Conservation (phyloP, 2,113 vertebrate genomes). For the Macroglossus sobrinus region DNA sequence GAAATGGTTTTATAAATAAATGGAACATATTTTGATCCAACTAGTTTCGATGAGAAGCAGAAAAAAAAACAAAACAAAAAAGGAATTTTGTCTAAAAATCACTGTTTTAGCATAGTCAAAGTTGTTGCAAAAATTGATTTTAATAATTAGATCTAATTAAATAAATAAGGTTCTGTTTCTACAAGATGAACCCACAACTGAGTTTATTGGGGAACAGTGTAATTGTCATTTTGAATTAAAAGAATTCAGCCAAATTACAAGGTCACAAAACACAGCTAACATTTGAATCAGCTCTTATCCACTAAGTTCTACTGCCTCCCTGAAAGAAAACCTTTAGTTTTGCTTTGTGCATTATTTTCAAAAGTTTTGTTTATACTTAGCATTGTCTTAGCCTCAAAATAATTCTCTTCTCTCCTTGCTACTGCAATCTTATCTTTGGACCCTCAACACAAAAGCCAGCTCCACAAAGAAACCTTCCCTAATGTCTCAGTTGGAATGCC, state of each 20-base stretch:
- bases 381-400: background rate
- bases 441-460: background rate
- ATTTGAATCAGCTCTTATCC: background rate
- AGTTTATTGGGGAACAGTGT: background rate
- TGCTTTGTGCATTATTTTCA: background rate
- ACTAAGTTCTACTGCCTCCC: background rate
- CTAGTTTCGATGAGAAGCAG: background rate
- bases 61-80: background rate
- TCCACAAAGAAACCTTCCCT: background rate
- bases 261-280: background rate
- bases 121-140: background rate
- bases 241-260: background rate
- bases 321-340: background rate
- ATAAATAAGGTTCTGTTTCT: background rate
- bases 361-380: background rate
- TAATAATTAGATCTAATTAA: background rate
- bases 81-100: background rate
- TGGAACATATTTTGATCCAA: background rate
- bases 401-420: background rate
- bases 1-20: background rate
- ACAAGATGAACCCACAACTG: background rate
- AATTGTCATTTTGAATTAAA: background rate
- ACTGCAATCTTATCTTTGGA: conserved; percentile 17
- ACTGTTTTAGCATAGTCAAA: background rate
- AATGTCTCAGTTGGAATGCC: background rate